Percentiles rank a stretch among this genome's conserved stretches.
These are phyloP conservation scores for Riparia riparia DNA, from an alignment of 2,113 vertebrate genomes.

Conservation along the genomic window DNA sequence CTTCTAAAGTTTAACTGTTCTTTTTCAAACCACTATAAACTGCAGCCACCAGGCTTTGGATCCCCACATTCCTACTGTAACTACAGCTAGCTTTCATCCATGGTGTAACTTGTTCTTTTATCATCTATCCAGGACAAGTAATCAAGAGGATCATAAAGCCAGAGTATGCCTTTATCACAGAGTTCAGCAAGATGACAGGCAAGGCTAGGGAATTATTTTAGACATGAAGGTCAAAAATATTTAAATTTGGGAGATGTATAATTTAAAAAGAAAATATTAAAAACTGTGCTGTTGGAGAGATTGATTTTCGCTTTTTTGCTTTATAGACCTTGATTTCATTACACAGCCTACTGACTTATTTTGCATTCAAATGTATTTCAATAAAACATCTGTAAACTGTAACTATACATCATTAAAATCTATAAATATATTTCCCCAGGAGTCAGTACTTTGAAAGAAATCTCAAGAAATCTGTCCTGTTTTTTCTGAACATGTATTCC, in stretches of 20 bases:
- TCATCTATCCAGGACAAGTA: background rate
- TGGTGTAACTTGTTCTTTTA: background rate
- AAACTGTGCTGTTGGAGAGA: background rate
- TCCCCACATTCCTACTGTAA: background rate
- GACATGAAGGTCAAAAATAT: background rate
- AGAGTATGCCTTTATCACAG: background rate
- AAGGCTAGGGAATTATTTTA: background rate
- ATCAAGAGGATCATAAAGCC: background rate
- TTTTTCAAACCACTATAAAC: background rate
- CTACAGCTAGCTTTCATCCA: background rate
- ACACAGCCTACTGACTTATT: background rate
- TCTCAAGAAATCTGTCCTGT: background rate
- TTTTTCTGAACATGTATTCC: background rate
- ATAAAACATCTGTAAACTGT: background rate
- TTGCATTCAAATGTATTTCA: slow-evolving; percentile 16
- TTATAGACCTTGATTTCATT: slow-evolving; percentile 1
- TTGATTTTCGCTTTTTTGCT: background rate
- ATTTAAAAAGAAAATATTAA: background rate
- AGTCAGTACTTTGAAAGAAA: background rate
- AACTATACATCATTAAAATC: background rate
- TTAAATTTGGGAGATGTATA: background rate
- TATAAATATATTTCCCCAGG: background rate
- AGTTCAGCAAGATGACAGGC: background rate
- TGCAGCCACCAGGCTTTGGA: background rate
- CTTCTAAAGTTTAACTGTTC: background rate